Conservation (phyloP, 2,797 vertebrate species). For the Propithecus deckenii region DNA sequence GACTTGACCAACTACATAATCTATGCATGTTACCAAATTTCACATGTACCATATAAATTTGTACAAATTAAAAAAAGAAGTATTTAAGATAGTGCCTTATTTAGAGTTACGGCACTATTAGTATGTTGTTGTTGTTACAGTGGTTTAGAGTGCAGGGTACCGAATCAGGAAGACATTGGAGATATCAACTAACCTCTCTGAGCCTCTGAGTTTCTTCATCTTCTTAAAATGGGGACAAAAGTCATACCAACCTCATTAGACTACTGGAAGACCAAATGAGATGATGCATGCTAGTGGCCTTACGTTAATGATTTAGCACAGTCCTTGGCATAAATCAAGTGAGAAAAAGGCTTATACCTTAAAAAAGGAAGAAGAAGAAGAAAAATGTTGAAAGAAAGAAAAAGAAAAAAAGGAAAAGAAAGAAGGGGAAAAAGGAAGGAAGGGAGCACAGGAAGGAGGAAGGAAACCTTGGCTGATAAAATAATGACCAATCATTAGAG, state of each 20-base stretch:
- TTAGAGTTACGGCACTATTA: background rate
- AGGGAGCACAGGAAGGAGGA: accelerated
- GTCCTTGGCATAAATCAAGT: background rate
- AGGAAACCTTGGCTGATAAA: background rate
- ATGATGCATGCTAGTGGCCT: background rate
- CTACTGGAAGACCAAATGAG: background rate
- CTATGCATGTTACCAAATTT: background rate
- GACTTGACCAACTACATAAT: background rate
- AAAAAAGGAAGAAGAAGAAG: background rate
- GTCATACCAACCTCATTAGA: background rate
- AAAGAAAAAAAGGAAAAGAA: too few relatives aligned
- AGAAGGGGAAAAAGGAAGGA: accelerated
- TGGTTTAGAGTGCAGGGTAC: background rate
- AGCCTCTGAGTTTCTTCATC: background rate
- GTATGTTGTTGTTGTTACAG: accelerated
- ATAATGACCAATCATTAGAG: background rate
- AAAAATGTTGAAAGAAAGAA: background rate
- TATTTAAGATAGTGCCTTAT: background rate
- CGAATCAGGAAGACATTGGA: background rate
- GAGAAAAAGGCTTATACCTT: background rate
- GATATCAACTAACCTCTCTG: background rate
- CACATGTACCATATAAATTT: background rate
- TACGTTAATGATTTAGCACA: background rate
- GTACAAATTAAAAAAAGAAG: background rate
- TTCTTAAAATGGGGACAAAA: background rate